These are phyloP conservation scores for Geopemphigus sp. DNA, from an alignment of 1,140 invertebrate species.

Conservation along the genomic window DNA sequence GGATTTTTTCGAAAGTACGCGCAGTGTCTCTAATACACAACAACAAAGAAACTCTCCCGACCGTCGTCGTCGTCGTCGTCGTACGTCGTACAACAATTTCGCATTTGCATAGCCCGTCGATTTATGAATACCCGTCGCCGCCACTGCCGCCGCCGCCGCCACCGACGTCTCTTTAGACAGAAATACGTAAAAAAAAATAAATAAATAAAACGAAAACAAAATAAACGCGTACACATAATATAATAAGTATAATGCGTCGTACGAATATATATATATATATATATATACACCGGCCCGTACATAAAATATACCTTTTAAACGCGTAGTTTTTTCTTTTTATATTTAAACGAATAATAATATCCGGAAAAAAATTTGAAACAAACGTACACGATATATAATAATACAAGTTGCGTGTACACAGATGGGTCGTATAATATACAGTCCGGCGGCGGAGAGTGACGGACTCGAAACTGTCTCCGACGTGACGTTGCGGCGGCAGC, in stretches of 20 bases:
- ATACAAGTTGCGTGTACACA: too few species aligned
- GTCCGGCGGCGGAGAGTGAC: constrained; percentile 1
- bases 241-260: background rate
- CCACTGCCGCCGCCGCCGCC: constrained; percentile 13
- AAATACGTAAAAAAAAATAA: constrained; percentile 29
- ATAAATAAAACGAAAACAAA: constrained; percentile 19
- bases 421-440: too few species aligned
- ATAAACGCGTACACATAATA: background rate
- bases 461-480: constrained; percentile 35
- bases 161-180: constrained; percentile 19
- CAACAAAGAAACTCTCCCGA: constrained; percentile 36
- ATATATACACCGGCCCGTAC: background rate
- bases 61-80: constrained; percentile 25
- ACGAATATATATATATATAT: background rate
- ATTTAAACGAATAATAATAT: background rate
- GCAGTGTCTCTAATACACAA: background rate
- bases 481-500: background rate
- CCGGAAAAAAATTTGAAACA: background rate
- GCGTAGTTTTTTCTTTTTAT: background rate
- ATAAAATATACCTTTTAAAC: background rate
- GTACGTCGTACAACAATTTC: constrained; percentile 37
- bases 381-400: background rate
- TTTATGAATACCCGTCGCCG: constrained; percentile 48
- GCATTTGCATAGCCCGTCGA: constrained; percentile 45
- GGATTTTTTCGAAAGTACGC: constrained; percentile 18